These are phyloP conservation scores for Ostrea edulis DNA, from an alignment of 1,140 invertebrate genomes.

Conservation along the genomic window DNA sequence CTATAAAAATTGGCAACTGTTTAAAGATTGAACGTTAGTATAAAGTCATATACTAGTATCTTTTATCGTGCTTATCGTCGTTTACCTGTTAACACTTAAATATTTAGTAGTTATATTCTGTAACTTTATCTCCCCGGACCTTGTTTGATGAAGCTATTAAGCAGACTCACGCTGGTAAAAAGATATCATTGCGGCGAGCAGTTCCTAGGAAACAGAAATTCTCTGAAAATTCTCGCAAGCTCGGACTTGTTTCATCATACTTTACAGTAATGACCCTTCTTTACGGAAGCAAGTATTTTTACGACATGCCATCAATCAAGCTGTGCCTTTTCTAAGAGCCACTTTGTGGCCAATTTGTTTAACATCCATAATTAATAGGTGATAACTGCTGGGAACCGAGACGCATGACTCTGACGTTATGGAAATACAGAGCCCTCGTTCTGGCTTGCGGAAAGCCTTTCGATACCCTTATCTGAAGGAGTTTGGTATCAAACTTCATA, in stretches of 20 bases:
- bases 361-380: constrained; percentile 38
- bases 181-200: not conserved
- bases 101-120: not conserved
- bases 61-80: not conserved
- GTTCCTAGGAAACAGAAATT: constrained; percentile 8
- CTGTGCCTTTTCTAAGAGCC: constrained; percentile 28
- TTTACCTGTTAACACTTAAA: not conserved
- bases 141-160: not conserved
- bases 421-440: constrained; percentile 21
- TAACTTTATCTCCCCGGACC: not conserved
- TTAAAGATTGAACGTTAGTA: too few relatives aligned
- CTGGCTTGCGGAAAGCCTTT: not conserved
- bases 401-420: constrained; percentile 22
- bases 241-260: constrained; percentile 25
- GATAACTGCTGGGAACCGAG: constrained; percentile 29
- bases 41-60: too few relatives aligned
- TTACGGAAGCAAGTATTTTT: constrained; percentile 33
- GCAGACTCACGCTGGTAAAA: not conserved
- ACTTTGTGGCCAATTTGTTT: constrained; percentile 34
- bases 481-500: constrained; percentile 13
- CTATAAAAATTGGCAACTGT: too few relatives aligned
- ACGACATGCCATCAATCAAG: constrained; percentile 36
- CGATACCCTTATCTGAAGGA: constrained; percentile 36
- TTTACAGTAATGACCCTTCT: constrained; percentile 30
- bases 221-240: not conserved